A percentile compares a stretch with the other conserved stretches of the same genome.
These are phyloP conservation scores for Orchesellides sinensis DNA, from an alignment of 2,888 invertebrate genomes.

Conservation along the genomic window DNA sequence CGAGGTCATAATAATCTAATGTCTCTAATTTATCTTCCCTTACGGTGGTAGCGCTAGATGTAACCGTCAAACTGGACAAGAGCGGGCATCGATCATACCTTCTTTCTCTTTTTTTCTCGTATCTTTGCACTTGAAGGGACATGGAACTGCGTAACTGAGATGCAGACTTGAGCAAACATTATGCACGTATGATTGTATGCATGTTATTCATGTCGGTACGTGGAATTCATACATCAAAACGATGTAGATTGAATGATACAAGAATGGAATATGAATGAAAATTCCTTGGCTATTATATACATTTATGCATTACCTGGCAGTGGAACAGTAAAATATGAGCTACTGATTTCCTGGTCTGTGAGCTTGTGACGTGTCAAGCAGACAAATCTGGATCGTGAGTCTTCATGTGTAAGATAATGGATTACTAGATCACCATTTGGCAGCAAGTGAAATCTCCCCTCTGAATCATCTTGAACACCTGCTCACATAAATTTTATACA, in stretches of 20 bases:
- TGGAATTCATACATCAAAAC: no score
- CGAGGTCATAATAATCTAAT: conserved; percentile 42
- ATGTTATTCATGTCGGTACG: background rate
- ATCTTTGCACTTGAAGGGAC: background rate
- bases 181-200: background rate
- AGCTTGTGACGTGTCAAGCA: conserved; percentile 72
- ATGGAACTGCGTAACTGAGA: background rate
- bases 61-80: conserved; percentile 44
- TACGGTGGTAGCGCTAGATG: background rate
- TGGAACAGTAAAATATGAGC: conserved; percentile 67
- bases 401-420: conserved; percentile 66
- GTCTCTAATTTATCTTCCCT: conserved; percentile 31
- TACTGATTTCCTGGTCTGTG: conserved; percentile 68
- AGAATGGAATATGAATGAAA: conserved; percentile 8
- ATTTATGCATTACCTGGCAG: conserved; percentile 62
- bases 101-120: background rate
- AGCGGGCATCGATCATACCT: conserved; percentile 34
- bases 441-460: conserved; percentile 66
- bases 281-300: background rate
- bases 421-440: conserved; percentile 73
- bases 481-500: conserved; percentile 14
- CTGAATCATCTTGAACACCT: conserved; percentile 67
- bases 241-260: background rate
- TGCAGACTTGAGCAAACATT: no score
- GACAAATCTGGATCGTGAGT: conserved; percentile 62